Evolutionary conservation across 2,888 invertebrate species (phyloP).

Genomic region (Horisme vitalbata): DNA sequence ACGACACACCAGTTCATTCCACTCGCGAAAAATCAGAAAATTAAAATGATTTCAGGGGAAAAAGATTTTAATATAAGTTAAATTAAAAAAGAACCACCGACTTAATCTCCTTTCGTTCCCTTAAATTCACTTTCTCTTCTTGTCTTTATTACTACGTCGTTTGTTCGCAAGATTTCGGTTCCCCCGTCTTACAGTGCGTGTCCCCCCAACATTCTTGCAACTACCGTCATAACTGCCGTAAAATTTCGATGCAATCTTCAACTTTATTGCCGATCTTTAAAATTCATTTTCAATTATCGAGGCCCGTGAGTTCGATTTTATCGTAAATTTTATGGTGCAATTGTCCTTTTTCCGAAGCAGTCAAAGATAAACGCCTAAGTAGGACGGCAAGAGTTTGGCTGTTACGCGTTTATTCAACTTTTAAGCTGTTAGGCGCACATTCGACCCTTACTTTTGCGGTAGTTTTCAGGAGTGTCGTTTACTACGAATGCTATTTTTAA

Average conservation of each 20-base stretch:
- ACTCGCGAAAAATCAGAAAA: slow-evolving; percentile 16
- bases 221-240: slow-evolving; percentile 63
- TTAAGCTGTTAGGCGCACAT: slow-evolving; percentile 60
- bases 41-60: slow-evolving; percentile 33
- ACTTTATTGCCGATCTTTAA: slow-evolving; percentile 62
- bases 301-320: slow-evolving; percentile 34
- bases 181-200: slow-evolving; percentile 73
- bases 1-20: slow-evolving; percentile 3
- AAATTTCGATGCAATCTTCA: slow-evolving; percentile 52
- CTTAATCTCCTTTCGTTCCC: slow-evolving; percentile 81
- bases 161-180: slow-evolving; percentile 84
- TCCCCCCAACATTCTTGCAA: slow-evolving; percentile 71
- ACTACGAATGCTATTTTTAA: slow-evolving; percentile 24
- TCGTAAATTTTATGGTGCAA: slow-evolving; percentile 61
- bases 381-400: slow-evolving; percentile 69
- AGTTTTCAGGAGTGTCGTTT: slow-evolving; percentile 37
- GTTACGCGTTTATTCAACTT: slow-evolving; percentile 64
- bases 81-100: slow-evolving; percentile 77
- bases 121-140: slow-evolving; percentile 85
- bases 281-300: slow-evolving; percentile 65
- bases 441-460: slow-evolving; percentile 56
- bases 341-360: slow-evolving; percentile 74
- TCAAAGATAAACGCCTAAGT: slow-evolving; percentile 68
- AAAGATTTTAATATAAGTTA: slow-evolving; percentile 69
- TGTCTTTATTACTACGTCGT: slow-evolving; percentile 83